Evolutionary conservation across 2,797 vertebrate genomes (phyloP).

Genomic region (Prunella strophiata): DNA sequence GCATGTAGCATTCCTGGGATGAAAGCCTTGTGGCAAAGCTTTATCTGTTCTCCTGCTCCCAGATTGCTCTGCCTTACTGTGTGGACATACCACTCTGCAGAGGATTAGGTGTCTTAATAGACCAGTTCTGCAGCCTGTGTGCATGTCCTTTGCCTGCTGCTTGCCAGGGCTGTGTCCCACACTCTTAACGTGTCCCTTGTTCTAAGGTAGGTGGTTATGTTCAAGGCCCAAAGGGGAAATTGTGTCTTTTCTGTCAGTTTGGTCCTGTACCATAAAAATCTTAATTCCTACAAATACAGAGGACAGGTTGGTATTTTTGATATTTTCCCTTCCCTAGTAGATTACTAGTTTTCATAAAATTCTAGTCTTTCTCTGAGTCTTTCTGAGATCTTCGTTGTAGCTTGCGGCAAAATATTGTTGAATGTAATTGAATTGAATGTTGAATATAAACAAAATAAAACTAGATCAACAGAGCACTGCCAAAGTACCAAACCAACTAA

Average conservation of each 20-base stretch:
- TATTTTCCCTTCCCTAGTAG: background rate
- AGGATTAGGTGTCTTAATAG: background rate
- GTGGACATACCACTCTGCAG: background rate
- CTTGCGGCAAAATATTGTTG: background rate
- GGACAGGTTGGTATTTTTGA: background rate
- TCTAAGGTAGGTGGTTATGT: background rate
- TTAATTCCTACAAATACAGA: background rate
- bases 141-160: background rate
- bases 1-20: background rate
- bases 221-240: background rate
- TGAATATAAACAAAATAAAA: background rate
- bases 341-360: background rate
- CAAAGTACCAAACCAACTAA: constrained; percentile 10
- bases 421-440: background rate
- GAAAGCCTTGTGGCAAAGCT: background rate
- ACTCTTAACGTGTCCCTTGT: background rate
- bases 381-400: rapidly evolving
- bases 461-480: background rate
- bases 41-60: background rate
- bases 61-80: background rate
- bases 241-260: background rate
- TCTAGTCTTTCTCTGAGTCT: background rate
- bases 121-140: background rate
- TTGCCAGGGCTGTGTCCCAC: rapidly evolving
- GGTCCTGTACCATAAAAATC: background rate